These are phyloP conservation scores for Steinernema carpocapsae DNA, from an alignment of 2,888 invertebrate species.

Conservation along the genomic window DNA sequence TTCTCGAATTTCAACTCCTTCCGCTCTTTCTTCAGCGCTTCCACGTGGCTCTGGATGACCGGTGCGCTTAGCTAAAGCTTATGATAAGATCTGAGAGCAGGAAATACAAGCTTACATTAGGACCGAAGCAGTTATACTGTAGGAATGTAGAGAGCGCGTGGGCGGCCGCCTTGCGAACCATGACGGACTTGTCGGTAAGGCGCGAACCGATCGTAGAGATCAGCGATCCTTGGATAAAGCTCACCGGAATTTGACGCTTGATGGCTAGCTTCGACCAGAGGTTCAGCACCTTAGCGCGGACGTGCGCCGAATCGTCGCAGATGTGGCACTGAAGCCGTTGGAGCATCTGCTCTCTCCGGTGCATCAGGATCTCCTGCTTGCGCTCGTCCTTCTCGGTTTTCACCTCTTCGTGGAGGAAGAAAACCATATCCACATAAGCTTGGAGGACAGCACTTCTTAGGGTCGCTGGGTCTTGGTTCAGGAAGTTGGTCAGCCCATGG, in stretches of 20 bases:
- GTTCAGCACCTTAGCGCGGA: slow-evolving; percentile 82
- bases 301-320: slow-evolving; percentile 83
- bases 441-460: slow-evolving; percentile 39
- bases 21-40: slow-evolving; percentile 14
- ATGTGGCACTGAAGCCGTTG: slow-evolving; percentile 76
- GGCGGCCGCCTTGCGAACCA: slow-evolving; percentile 84
- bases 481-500: slow-evolving; percentile 36
- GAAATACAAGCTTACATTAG: slow-evolving; percentile 48
- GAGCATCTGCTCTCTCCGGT: slow-evolving; percentile 36
- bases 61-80: slow-evolving; percentile 3
- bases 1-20: slow-evolving; percentile 23
- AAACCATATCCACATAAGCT: slow-evolving; percentile 37
- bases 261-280: slow-evolving; percentile 82
- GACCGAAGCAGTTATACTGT: slow-evolving; percentile 79
- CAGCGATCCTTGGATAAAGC: slow-evolving; percentile 36
- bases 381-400: slow-evolving; percentile 1
- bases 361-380: slow-evolving; percentile 30
- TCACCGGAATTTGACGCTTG: slow-evolving; percentile 69
- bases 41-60: slow-evolving; percentile 12
- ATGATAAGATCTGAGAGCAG: background rate
- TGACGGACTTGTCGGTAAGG: slow-evolving; percentile 82
- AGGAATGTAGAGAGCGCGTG: slow-evolving; percentile 79
- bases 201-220: slow-evolving; percentile 72
- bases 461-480: slow-evolving; percentile 37
- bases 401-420: slow-evolving; percentile 19